Base-by-base conservation (phyloP, 2,888 invertebrate species). In the Lepidochitona cinerea region DNA sequence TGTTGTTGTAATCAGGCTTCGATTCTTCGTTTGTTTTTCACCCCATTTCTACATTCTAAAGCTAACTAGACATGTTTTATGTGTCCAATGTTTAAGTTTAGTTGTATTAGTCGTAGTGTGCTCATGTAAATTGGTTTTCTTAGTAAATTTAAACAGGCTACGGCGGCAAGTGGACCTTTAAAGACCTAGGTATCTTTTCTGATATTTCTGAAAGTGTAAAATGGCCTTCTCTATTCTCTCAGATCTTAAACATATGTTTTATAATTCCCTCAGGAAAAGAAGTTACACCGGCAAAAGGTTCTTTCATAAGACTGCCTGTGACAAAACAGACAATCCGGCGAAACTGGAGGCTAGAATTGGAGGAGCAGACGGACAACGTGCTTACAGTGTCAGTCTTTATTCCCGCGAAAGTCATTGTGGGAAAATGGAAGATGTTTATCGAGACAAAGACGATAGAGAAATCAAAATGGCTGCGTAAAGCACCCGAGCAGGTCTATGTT, bases 401-500 rank as follows among this genome's bases (percentile, higher is more conserved):
- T 0, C 85, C 87, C 0, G 74, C 83, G 3, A 78, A 81, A 59
- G 82, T 84, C 72, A 75, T 81, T 23, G 83, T 87, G 0, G 80
- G 81, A 33, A 83, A 85, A 65, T 87, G 85, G 85, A 79, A 78
- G 41, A 79, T 87, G 66, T 78, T 77, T n/a, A 59, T 87, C 37
- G 84, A 86, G 65, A 81, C 79, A 37, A 75, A 76, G 9, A 75
- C 79, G 52, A 75, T 77, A 3, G 80, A 80, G 9, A 74, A 81
- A 5, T 83, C 85, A 65, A 79, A 82, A 93, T 70, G 59, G 59
- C 4, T 59, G 59, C 23, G 59, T 4, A 4, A 32, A 59, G 79
- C 79, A 53, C 79, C 79, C 74, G 93, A 94, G 70, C 93, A 73
- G 9, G 92, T 96, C 76, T 96, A 94, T 87, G 91, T 97, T 0